Base-by-base conservation (phyloP, 2,888 invertebrate genomes). In the Stenichneumon culpator region DNA sequence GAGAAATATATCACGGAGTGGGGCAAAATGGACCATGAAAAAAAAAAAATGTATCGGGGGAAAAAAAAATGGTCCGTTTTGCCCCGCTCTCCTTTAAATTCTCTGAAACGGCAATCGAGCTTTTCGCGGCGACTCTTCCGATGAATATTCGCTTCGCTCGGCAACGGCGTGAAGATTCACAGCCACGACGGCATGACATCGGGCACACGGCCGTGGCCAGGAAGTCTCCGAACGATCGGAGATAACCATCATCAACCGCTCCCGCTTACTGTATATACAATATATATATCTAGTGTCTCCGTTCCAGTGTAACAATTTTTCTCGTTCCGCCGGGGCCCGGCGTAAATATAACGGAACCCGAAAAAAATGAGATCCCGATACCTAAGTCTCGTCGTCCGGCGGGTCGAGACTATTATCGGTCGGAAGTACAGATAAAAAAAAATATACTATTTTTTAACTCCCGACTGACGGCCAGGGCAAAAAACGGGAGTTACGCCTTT, bases 261-360 rank as follows among this genome's bases (percentile, higher is more conserved):
- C 39, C 60, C 28, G 57, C 63, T 25, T 44, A 28, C 32, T 54
- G 54, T 77, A 77, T 50, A 22, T 25, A 68, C 16, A 11, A 47
- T 19, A 16, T 47, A 68, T 68, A 70, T 39, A 44, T 39, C 16
- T 65, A 16, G 19, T 54, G 32, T 19, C 65, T 39, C 16, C 73
- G 73, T 68, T 67, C 80, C 67, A 57, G 57, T 73, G 54, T 73
- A 74, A 70, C 65, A 22, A 68, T 74, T 74, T 68, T 73, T 74
- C 44, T 70, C 44, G 32, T 60, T 25, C 28, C 16, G 28, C 28
- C 68, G 11, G 63, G 39, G 47, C 60, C n/a, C 52, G 50, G 50
- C 19, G 32, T 57, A 60, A 68, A 67, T 52, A 74, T 75, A 83
- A 83, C 75, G 83, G 75, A 77, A 39, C 54, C 52, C 70, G 52